Conservation (phyloP, 2,113 vertebrate species). For the Lepisosteus oculatus region DNA sequence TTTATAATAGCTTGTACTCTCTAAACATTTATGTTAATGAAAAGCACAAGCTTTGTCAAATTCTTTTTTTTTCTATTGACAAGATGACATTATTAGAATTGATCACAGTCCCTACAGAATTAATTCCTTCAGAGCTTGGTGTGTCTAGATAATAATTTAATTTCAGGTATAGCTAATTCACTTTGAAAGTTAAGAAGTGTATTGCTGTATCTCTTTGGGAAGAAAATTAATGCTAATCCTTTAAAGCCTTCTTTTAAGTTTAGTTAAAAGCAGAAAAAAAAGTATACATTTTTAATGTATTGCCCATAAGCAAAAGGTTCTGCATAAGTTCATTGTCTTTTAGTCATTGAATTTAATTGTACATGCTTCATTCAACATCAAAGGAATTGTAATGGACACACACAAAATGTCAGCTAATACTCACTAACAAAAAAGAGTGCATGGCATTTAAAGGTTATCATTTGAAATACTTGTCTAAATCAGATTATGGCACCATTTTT, state of each 20-base stretch:
- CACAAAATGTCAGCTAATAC: background rate
- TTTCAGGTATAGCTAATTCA: constrained; percentile 18
- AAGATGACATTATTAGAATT: constrained; percentile 15
- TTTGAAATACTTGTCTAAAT: background rate
- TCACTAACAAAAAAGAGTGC: background rate
- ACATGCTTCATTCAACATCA: background rate
- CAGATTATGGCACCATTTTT: background rate
- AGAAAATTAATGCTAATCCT: constrained; percentile 1
- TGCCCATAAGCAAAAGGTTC: too few species aligned
- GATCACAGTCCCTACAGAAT: constrained; percentile 7
- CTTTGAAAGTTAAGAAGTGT: constrained; percentile 22
- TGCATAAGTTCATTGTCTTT: background rate
- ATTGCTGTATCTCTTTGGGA: background rate
- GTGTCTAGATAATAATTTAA: constrained; percentile 17
- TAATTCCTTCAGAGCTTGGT: background rate
- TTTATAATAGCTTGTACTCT: background rate
- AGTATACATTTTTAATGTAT: too few species aligned
- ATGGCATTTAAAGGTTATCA: constrained; percentile 5
- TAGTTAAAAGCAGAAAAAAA: constrained; percentile 14
- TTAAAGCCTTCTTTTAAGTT: constrained; percentile 12
- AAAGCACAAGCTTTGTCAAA: constrained; percentile 7
- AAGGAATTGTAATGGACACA: background rate
- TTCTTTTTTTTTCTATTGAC: constrained; percentile 10
- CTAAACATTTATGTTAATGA: constrained; percentile 11
- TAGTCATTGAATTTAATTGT: background rate